phyloP scores from a whole-genome alignment of 2,113 vertebrate genomes.

The Propithecus coquereli region DNA sequence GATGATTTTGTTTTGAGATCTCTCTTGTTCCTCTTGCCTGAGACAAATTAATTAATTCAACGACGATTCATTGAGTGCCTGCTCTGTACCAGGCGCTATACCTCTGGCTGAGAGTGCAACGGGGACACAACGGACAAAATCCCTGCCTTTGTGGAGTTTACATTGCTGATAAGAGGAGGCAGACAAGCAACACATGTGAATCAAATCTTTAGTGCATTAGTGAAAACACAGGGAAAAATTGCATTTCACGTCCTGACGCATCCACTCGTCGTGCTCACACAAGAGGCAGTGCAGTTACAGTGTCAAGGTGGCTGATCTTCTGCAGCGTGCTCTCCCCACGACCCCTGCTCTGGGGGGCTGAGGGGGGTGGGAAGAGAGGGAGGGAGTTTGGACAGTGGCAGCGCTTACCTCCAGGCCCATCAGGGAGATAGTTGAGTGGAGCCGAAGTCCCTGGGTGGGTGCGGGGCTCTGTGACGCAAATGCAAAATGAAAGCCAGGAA shows the following conservation, averaged over 20 bases:
- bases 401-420: fast-evolving
- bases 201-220: neutral
- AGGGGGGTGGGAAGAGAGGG: fast-evolving
- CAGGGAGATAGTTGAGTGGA: neutral
- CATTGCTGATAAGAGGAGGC: neutral
- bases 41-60: neutral
- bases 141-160: neutral
- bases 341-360: neutral
- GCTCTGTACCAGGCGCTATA: neutral
- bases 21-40: neutral
- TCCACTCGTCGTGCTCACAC: fast-evolving
- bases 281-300: fast-evolving
- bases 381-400: neutral
- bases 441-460: neutral
- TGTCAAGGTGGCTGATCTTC: fast-evolving
- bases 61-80: neutral
- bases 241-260: neutral
- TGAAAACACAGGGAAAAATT: neutral
- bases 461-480: neutral
- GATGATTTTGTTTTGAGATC: neutral
- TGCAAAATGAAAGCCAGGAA: neutral
- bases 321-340: fast-evolving
- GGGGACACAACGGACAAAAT: neutral
- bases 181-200: neutral
- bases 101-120: neutral